These are phyloP conservation scores for Trichacis sp. DNA, from an alignment of 2,888 invertebrate genomes.

Conservation along the genomic window DNA sequence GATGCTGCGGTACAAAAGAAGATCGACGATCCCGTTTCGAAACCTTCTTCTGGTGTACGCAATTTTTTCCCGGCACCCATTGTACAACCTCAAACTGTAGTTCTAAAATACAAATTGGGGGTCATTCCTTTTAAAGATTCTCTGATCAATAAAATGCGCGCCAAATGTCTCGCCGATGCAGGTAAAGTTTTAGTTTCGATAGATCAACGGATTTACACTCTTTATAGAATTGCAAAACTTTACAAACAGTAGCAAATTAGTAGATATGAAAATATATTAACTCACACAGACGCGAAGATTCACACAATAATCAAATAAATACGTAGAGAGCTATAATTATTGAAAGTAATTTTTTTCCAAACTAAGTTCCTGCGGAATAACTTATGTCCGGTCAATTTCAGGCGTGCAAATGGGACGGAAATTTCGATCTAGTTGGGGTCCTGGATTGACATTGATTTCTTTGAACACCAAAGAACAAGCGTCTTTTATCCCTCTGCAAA, in stretches of 20 bases:
- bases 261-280: no score
- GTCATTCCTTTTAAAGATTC: conserved; percentile 66
- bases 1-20: conserved; percentile 19
- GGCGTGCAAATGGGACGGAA: conserved; percentile 72
- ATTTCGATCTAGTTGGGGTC: conserved; percentile 82
- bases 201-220: no score
- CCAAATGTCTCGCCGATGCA: conserved; percentile 57
- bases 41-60: conserved; percentile 29
- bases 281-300: no score
- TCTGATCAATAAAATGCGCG: conserved; percentile 52
- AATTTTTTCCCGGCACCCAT: conserved; percentile 49
- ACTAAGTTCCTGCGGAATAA: no score
- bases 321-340: no score
- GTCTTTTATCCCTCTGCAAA: conserved; percentile 62
- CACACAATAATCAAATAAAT: no score
- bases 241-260: no score
- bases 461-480: conserved; percentile 69
- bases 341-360: no score
- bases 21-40: conserved; percentile 43
- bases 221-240: no score
- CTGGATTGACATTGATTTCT: conserved; percentile 73
- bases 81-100: conserved; percentile 68
- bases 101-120: conserved; percentile 65
- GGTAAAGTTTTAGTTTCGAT: no score
- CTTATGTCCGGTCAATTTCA: conserved; percentile 11